phyloP scores from a whole-genome alignment of 1,140 invertebrate genomes.

The Euwallacea fornicatus region DNA sequence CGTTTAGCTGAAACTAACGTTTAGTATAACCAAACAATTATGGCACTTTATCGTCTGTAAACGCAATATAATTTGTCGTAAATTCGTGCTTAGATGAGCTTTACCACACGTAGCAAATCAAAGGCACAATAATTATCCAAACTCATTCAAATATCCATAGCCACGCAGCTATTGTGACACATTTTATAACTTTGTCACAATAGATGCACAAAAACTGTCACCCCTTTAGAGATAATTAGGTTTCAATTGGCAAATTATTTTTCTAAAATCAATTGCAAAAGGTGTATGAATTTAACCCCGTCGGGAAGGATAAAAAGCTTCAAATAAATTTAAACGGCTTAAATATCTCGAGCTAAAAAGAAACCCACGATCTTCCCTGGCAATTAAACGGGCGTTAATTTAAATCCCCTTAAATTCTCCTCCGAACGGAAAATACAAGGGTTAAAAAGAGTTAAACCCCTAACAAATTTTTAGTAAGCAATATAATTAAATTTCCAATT shows the following conservation, averaged over 20 bases:
- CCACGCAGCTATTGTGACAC: no score
- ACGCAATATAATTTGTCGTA: no score
- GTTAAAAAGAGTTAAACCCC: conserved; percentile 19
- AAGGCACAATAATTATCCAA: no score
- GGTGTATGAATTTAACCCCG: background rate
- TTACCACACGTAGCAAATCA: no score
- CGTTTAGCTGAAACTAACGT: no score
- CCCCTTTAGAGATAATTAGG: no score
- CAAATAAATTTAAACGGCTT: conserved; percentile 26
- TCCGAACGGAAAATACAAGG: conserved; percentile 9
- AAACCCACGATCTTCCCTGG: conserved; percentile 20
- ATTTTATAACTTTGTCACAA: no score
- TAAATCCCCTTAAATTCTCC: conserved; percentile 21
- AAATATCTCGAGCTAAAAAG: conserved; percentile 23
- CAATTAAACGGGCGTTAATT: conserved; percentile 30
- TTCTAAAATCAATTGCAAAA: background rate
- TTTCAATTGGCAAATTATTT: background rate
- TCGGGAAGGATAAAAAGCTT: conserved; percentile 2
- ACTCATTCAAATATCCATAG: no score
- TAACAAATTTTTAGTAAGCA: conserved; percentile 19
- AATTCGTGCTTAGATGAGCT: no score
- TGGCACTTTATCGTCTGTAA: no score
- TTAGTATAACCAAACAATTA: no score
- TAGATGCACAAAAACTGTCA: no score
- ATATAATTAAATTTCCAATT: conserved; percentile 14